Evolutionary conservation across 92 coral and sea anemone genomes (phyloP).

Genomic region (Phenganax stokvisi): DNA sequence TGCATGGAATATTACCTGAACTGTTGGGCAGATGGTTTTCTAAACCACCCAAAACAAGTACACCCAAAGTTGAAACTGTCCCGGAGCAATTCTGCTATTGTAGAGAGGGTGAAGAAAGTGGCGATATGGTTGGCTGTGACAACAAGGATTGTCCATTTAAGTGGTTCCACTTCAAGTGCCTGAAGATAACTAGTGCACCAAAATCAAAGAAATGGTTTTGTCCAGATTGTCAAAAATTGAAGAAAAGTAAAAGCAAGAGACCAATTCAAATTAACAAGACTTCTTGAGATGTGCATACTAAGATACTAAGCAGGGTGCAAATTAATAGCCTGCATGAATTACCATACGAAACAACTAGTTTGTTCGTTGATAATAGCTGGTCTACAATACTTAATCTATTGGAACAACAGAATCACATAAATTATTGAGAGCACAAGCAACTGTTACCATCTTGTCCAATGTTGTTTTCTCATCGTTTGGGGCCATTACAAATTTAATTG

Average conservation of each 20-base stretch:
- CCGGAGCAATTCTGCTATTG: background rate
- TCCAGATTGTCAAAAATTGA: background rate
- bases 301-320: background rate
- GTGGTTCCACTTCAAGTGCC: background rate
- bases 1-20: background rate
- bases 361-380: background rate
- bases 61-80: background rate
- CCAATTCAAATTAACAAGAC: background rate
- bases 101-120: background rate
- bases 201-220: conserved; percentile 4
- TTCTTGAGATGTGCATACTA: background rate
- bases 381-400: conserved; percentile 36
- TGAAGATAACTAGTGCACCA: background rate
- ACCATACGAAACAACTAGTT: background rate
- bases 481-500: no score
- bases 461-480: background rate
- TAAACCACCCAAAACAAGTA: background rate
- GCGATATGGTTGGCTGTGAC: background rate
- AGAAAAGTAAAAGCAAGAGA: background rate
- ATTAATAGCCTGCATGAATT: background rate
- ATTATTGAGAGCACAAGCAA: conserved; percentile 52
- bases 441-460: conserved; percentile 61
- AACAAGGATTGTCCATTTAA: background rate
- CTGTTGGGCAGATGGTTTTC: conserved; percentile 1
- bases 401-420: conserved; percentile 60